phyloP scores from a whole-genome alignment of 2,113 vertebrate species.

The Brienomyrus brachyistius region DNA sequence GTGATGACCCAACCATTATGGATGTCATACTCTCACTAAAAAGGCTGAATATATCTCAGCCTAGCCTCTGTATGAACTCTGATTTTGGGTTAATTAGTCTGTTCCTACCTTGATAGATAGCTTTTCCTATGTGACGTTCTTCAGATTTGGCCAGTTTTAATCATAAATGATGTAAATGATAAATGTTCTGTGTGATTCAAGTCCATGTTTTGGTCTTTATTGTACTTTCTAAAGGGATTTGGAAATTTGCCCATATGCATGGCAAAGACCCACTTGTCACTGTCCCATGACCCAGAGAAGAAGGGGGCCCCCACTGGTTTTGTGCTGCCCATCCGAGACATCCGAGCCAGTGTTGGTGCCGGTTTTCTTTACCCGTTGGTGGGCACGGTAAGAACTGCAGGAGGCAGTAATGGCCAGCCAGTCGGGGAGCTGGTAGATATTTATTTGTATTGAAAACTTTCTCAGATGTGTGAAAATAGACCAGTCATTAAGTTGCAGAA shows the following conservation, averaged over 20 bases:
- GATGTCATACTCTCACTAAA: background rate
- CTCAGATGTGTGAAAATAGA: background rate
- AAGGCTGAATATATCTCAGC: background rate
- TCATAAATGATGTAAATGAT: background rate
- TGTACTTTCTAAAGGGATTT: slow-evolving; percentile 69
- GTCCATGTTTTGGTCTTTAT: background rate
- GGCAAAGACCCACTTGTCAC: slow-evolving; percentile 95
- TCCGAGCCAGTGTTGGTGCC: slow-evolving; percentile 87
- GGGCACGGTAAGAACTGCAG: slow-evolving; percentile 73
- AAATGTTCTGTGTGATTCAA: background rate
- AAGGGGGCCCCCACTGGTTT: slow-evolving; percentile 91
- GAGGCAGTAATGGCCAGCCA: background rate
- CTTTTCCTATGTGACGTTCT: background rate
- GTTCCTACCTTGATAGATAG: background rate
- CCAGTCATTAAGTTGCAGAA: background rate
- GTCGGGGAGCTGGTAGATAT: background rate
- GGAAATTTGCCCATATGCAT: slow-evolving; percentile 89
- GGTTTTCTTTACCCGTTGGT: slow-evolving; percentile 92
- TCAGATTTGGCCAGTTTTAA: background rate
- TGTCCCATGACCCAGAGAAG: slow-evolving; percentile 88
- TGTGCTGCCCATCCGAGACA: slow-evolving; percentile 83
- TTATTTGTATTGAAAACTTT: background rate
- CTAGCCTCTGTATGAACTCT: background rate
- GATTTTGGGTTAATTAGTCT: background rate
- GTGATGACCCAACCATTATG: slow-evolving; percentile 46